phyloP scores from a whole-genome alignment of 2,888 invertebrate species.

The Pachydiplax longipennis region DNA sequence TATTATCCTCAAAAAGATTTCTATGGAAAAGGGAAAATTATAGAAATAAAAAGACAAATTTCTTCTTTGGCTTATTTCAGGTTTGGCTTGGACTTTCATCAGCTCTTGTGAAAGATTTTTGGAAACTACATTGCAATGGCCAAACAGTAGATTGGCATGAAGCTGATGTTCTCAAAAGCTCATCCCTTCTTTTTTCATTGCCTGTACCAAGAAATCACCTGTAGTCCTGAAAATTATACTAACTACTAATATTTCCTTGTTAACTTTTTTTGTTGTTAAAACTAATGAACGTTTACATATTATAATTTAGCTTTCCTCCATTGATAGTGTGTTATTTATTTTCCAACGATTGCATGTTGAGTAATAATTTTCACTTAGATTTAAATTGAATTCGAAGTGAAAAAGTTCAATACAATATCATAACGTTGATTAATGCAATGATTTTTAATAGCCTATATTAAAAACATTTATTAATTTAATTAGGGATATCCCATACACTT shows the following conservation, averaged over 20 bases:
- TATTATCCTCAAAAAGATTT: too few species aligned
- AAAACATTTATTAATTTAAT: too few species aligned
- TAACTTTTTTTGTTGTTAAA: too few species aligned
- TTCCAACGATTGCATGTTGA: neutral
- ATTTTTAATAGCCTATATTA: too few species aligned
- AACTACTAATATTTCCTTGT: neutral
- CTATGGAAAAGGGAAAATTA: too few species aligned
- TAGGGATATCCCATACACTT: too few species aligned
- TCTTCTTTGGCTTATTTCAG: neutral
- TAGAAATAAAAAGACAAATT: neutral
- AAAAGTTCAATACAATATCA: too few species aligned
- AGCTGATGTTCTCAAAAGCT: neutral
- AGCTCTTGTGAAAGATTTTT: neutral
- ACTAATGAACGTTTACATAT: too few species aligned
- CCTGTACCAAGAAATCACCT: conserved; percentile 9
- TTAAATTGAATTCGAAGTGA: too few species aligned
- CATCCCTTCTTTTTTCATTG: conserved; percentile 14
- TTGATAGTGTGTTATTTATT: neutral
- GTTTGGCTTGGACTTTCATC: conserved; percentile 2
- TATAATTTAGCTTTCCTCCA: too few species aligned
- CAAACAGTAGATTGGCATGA: conserved; percentile 9
- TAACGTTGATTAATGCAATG: too few species aligned
- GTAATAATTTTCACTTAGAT: neutral
- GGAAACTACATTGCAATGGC: neutral
- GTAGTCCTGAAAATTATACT: neutral